Evolutionary conservation across 2,888 invertebrate species (phyloP).

Genomic region (Zaprionus bogoriensis): DNA sequence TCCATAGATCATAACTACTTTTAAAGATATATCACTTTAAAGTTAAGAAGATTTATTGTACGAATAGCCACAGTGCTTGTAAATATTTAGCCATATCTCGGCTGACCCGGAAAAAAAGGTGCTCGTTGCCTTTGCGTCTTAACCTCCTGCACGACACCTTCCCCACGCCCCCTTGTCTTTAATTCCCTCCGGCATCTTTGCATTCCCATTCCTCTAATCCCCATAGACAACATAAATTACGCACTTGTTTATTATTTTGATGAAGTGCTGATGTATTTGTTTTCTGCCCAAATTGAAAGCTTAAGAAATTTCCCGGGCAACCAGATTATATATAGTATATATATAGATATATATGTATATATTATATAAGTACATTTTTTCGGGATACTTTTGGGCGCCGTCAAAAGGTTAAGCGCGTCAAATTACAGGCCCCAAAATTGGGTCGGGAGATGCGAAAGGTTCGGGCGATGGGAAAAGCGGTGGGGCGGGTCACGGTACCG

Average conservation of each 20-base stretch:
- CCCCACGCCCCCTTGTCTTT: too few relatives aligned
- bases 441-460: background rate
- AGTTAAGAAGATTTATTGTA: background rate
- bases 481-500: too few relatives aligned
- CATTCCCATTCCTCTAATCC: too few relatives aligned
- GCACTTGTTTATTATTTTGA: constrained; percentile 62
- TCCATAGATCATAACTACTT: too few relatives aligned
- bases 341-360: background rate
- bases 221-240: constrained; percentile 37
- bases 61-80: background rate
- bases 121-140: background rate
- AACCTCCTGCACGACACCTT: background rate
- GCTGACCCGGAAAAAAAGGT: background rate
- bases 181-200: too few relatives aligned
- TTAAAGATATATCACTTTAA: background rate
- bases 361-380: background rate
- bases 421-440: constrained; percentile 43
- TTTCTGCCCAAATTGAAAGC: constrained; percentile 35
- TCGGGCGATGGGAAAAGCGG: too few relatives aligned
- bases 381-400: constrained; percentile 21
- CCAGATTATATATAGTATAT: constrained; percentile 8
- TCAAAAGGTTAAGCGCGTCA: constrained; percentile 58
- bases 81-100: constrained; percentile 21
- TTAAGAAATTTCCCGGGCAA: constrained; percentile 49
- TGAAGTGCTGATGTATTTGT: constrained; percentile 49